Base-by-base conservation (phyloP, 2,888 invertebrate genomes). In the Pseudococcus viburni region DNA sequence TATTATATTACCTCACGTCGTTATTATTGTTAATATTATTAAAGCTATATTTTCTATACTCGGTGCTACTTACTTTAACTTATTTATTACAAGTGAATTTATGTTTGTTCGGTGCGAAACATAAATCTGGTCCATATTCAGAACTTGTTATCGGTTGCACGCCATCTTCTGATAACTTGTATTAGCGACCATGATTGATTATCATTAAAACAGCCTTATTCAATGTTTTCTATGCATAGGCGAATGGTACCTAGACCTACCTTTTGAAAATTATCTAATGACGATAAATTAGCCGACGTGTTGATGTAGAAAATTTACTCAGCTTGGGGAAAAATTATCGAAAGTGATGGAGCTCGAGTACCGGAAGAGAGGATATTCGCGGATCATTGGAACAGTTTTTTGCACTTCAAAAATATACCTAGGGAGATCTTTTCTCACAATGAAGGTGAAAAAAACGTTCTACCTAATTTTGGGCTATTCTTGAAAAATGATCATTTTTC, bases 1-100 rank as follows among this genome's bases (percentile, higher is more conserved):
- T 68, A 86, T 86, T 86, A 86, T 86, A 86, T 86, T 86, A 86
- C 68, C 33, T 33, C 64, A 59, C 64, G 64, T 86, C 86, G 64
- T 86, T 86, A 86, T 86, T 86, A 86, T 86, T 68, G 86, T 86
- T 86, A 86, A 86, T 86, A 86, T 86, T 86, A 86, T 86, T 86
- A 86, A 68, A 86, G 86, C 86, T 26, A 68, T 86, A 86, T 64
- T 86, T 86, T 86, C 86, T 86, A 33, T 64, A 64, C 86, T 59
- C 22, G 68, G 64, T 59, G 86, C 86, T 86, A 68, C 86, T 86
- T 86, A 55, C 86, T 68, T 86, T 86, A 86, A 86, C 86, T 86
- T 86, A 86, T 86, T 86, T 86, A 86, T 86, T 86, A 86, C 86
- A 86, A 86, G 86, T 59, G 68, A 68, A 86, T 86, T 86, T 86